Evolutionary conservation across 2,113 vertebrate genomes (phyloP).

Genomic region (Lates calcarifer): DNA sequence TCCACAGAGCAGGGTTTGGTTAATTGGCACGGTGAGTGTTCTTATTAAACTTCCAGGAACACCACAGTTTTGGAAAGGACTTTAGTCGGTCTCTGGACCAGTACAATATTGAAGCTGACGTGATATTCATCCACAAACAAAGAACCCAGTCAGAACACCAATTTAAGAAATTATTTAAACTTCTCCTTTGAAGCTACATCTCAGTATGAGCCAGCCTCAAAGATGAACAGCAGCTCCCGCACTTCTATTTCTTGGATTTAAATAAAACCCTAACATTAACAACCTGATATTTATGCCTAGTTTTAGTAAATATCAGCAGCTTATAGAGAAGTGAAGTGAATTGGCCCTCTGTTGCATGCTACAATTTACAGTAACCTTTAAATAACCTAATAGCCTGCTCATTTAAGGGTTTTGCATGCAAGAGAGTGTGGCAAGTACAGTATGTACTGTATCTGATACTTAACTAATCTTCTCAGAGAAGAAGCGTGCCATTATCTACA

Average conservation of each 20-base stretch:
- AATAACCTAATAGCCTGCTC: no score
- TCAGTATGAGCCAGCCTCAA: neutral
- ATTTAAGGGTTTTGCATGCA: no score
- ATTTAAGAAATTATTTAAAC: neutral
- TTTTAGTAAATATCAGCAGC: no score
- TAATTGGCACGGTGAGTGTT: slow-evolving; percentile 8
- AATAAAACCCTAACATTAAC: neutral
- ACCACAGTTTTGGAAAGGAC: slow-evolving; percentile 49
- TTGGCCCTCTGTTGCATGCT: no score
- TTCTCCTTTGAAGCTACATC: neutral
- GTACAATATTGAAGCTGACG: neutral
- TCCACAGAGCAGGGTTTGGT: slow-evolving; percentile 9
- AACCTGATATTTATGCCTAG: neutral
- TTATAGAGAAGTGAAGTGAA: no score
- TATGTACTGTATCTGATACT: neutral
- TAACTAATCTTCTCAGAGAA: neutral
- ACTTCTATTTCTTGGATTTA: neutral
- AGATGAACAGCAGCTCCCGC: neutral
- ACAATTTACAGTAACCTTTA: no score
- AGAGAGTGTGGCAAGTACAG: no score
- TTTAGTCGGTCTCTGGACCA: neutral
- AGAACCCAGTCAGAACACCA: slow-evolving; percentile 27
- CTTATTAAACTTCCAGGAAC: slow-evolving; percentile 47
- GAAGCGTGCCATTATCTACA: neutral
- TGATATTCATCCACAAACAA: slow-evolving; percentile 20